A percentile compares a stretch with the other conserved stretches of the same genome.
phyloP scores from a whole-genome alignment of 2,797 vertebrate genomes.

The Enoplosus armatus region DNA sequence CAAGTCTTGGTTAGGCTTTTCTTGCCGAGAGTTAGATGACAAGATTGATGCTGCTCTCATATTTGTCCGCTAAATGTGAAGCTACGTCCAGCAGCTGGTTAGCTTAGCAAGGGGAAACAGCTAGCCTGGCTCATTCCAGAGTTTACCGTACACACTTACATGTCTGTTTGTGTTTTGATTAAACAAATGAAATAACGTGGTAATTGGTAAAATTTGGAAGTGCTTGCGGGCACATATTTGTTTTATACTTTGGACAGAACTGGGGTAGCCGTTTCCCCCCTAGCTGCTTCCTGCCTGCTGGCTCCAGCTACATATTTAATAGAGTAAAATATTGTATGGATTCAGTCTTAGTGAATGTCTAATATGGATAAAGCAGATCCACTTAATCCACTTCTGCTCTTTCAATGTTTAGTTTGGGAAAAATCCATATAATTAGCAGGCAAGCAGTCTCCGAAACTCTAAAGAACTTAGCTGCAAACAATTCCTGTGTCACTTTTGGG shows the following conservation, averaged over 20 bases:
- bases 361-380: background rate
- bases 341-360: background rate
- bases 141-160: too few species aligned
- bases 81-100: too few species aligned
- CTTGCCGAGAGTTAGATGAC: too few species aligned
- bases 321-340: background rate
- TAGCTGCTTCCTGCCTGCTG: background rate
- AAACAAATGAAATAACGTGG: background rate
- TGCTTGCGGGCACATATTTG: background rate
- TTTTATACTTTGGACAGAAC: background rate
- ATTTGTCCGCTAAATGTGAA: too few species aligned
- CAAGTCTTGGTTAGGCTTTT: background rate
- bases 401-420: background rate
- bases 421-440: background rate
- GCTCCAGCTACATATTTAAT: background rate
- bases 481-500: too few species aligned
- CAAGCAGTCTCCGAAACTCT: background rate
- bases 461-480: background rate
- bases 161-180: background rate
- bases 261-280: background rate
- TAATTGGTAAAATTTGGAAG: background rate
- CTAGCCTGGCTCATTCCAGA: too few species aligned
- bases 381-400: background rate
- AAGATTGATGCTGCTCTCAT: too few species aligned
- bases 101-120: too few species aligned